A percentile compares a stretch with the other conserved stretches of the same genome.
Evolutionary conservation across 2,888 invertebrate species (phyloP).

Genomic region (Drepana falcataria): DNA sequence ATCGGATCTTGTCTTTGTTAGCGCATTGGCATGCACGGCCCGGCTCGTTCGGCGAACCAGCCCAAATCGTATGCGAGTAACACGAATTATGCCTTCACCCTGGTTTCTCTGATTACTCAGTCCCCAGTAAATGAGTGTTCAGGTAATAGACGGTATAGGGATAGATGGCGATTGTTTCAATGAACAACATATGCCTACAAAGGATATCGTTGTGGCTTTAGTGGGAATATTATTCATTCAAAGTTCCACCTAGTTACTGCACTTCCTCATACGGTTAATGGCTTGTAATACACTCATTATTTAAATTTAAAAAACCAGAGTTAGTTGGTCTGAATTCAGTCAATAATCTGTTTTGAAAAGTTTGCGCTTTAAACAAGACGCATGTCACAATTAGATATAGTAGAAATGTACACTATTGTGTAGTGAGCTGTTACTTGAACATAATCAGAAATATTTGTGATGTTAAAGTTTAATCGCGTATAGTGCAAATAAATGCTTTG

Average conservation of each 20-base stretch:
- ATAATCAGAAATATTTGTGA: no score
- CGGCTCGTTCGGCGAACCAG: conserved; percentile 56
- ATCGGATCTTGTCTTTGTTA: conserved; percentile 68
- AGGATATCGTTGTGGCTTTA: neutral
- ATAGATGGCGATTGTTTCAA: neutral
- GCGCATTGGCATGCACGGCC: conserved; percentile 61
- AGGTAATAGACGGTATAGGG: no score
- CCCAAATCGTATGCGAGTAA: conserved; percentile 62
- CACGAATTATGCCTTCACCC: conserved; percentile 43
- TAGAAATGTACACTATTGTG: no score
- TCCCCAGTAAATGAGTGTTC: conserved; percentile 6
- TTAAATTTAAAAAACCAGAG: no score
- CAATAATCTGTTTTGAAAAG: no score
- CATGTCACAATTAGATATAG: no score
- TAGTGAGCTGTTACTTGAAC: no score
- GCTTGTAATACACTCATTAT: no score
- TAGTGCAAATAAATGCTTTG: no score
- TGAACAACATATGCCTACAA: neutral
- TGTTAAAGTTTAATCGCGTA: no score
- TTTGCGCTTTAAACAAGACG: no score
- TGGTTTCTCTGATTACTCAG: conserved; percentile 48
- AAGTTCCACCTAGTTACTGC: neutral
- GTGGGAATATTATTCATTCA: neutral
- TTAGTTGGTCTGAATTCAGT: no score
- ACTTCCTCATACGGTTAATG: neutral